A percentile compares a stretch with the other conserved stretches of the same genome.
These are phyloP conservation scores for Triplophysa dalaica DNA, from an alignment of 2,113 vertebrate species.

Conservation along the genomic window DNA sequence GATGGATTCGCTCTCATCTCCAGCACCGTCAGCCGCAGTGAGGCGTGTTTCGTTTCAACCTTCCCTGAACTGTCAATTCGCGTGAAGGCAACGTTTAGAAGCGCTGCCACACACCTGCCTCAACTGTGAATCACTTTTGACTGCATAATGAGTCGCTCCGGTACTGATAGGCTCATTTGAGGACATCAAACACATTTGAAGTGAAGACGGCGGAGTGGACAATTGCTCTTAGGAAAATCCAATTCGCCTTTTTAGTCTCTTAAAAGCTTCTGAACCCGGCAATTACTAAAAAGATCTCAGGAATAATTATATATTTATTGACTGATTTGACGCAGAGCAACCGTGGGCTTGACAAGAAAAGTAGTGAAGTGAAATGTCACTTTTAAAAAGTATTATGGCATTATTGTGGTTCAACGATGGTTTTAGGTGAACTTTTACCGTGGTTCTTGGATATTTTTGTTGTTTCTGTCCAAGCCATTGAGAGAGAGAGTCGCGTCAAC, in stretches of 20 bases:
- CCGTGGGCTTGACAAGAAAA: slow-evolving; percentile 10
- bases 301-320: slow-evolving; percentile 31
- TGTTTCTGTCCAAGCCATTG: background rate
- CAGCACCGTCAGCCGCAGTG: slow-evolving; percentile 31
- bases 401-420: background rate
- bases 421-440: background rate
- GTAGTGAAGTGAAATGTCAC: background rate
- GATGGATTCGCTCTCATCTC: slow-evolving; percentile 32
- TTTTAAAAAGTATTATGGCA: background rate
- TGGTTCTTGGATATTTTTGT: background rate
- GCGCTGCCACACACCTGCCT: slow-evolving; percentile 1
- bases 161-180: background rate
- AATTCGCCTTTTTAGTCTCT: background rate
- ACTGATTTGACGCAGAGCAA: background rate
- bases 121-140: slow-evolving; percentile 25
- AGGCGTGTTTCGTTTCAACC: slow-evolving; percentile 39
- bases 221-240: background rate
- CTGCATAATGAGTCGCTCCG: slow-evolving; percentile 40
- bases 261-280: slow-evolving; percentile 20
- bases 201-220: background rate
- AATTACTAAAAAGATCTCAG: slow-evolving; percentile 22
- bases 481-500: no score
- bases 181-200: slow-evolving; percentile 1
- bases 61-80: slow-evolving; percentile 32
- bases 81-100: slow-evolving; percentile 24